Conservation (phyloP, 2,797 vertebrate genomes). For the Acrossocheilus wenchowensis region DNA sequence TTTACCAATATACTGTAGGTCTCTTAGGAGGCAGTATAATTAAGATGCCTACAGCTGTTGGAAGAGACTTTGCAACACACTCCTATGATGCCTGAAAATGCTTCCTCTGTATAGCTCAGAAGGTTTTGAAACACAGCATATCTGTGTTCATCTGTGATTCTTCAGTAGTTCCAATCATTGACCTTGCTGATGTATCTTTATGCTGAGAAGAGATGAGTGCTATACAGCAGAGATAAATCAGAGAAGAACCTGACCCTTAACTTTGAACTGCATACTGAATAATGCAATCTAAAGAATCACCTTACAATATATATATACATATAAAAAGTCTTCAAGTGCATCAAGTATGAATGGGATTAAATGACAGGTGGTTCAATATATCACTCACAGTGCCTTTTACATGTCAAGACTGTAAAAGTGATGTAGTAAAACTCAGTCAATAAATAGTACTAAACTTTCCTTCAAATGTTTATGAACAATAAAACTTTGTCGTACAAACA, state of each 20-base stretch:
- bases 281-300: conserved; percentile 3
- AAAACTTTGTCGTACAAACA: background rate
- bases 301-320: background rate
- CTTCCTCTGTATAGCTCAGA: background rate
- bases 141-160: background rate
- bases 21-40: background rate
- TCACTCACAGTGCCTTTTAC: background rate
- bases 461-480: background rate
- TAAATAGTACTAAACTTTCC: too few relatives aligned
- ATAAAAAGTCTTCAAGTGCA: background rate
- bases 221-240: background rate
- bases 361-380: background rate
- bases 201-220: background rate
- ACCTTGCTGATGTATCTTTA: background rate
- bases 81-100: background rate
- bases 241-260: background rate
- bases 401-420: background rate
- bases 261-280: background rate
- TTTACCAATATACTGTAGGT: background rate
- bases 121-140: background rate
- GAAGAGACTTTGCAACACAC: background rate
- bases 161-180: background rate
- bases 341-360: background rate
- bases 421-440: background rate
- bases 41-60: background rate